Evolutionary conservation across 2,888 invertebrate species (phyloP).

Genomic region (Eilema sororculum): DNA sequence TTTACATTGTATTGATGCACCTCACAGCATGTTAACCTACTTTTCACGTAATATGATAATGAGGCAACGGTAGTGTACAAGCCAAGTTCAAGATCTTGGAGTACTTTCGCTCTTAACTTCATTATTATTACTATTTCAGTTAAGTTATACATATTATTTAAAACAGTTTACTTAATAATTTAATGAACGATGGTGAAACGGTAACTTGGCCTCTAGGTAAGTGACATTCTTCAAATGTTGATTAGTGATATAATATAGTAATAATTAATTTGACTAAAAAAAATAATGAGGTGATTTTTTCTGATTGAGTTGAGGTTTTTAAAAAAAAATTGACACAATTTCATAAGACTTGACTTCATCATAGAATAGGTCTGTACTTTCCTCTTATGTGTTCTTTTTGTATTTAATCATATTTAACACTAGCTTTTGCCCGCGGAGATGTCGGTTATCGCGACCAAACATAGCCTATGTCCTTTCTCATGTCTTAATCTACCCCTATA

Average conservation of each 20-base stretch:
- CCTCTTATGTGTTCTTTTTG: no score
- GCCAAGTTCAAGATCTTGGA: slow-evolving; percentile 23
- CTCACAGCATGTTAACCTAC: slow-evolving; percentile 21
- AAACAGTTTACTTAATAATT: background rate
- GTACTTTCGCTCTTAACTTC: slow-evolving; percentile 12
- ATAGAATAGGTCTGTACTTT: no score
- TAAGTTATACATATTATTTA: background rate
- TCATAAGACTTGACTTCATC: no score
- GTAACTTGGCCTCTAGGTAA: background rate
- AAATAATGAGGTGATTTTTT: no score
- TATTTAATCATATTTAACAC: no score
- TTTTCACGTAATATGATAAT: slow-evolving; percentile 18
- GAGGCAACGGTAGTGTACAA: slow-evolving; percentile 7
- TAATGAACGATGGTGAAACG: background rate
- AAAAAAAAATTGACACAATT: no score
- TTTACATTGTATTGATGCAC: slow-evolving; percentile 2
- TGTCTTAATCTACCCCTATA: no score
- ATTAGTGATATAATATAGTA: background rate
- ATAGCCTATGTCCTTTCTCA: no score
- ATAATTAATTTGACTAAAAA: background rate
- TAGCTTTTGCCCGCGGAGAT: no score
- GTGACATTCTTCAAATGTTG: background rate
- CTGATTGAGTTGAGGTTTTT: no score
- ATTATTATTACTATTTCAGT: background rate
- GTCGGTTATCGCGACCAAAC: no score